Percentiles rank a stretch among this genome's conserved stretches.
Conservation (phyloP, 2,113 vertebrate species). For the Ramphastos sulfuratus region DNA sequence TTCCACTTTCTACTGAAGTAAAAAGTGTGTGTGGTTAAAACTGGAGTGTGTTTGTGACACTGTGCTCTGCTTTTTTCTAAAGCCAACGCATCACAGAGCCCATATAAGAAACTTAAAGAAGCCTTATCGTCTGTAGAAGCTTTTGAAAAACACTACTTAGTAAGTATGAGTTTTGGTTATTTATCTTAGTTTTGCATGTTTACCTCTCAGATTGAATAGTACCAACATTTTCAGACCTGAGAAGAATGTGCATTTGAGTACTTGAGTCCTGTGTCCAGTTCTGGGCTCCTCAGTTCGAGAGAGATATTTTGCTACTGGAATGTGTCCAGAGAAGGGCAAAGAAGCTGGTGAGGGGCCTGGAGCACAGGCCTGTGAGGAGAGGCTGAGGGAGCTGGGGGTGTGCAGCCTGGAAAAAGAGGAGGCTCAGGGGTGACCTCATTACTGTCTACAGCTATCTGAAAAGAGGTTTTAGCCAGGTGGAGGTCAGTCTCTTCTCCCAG, state of each 20-base stretch:
- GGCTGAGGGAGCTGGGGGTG: too few relatives aligned
- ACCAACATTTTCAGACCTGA: neutral
- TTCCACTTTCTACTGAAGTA: neutral
- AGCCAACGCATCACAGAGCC: constrained; percentile 94
- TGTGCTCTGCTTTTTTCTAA: constrained; percentile 24
- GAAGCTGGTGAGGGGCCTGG: too few relatives aligned
- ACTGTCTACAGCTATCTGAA: too few relatives aligned
- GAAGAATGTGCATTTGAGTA: neutral
- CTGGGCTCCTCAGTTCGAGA: too few relatives aligned
- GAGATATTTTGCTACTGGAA: too few relatives aligned
- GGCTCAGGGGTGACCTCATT: too few relatives aligned
- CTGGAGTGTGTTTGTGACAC: neutral
- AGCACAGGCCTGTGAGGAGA: too few relatives aligned
- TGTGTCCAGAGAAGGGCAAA: too few relatives aligned
- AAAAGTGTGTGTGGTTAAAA: neutral
- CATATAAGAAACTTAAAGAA: constrained; percentile 97
- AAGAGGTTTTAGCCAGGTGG: too few relatives aligned
- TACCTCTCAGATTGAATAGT: neutral
- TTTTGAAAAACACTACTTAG: constrained; percentile 97
- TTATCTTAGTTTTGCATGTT: neutral
- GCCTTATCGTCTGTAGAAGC: constrained; percentile 95
- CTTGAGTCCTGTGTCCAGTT: too few relatives aligned
- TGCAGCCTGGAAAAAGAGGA: too few relatives aligned
- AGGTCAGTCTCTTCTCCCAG: too few relatives aligned
- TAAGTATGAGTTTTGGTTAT: constrained; percentile 69